Base-by-base conservation (phyloP, 2,888 invertebrate genomes). In the Hirtodrosophila trivittata region DNA sequence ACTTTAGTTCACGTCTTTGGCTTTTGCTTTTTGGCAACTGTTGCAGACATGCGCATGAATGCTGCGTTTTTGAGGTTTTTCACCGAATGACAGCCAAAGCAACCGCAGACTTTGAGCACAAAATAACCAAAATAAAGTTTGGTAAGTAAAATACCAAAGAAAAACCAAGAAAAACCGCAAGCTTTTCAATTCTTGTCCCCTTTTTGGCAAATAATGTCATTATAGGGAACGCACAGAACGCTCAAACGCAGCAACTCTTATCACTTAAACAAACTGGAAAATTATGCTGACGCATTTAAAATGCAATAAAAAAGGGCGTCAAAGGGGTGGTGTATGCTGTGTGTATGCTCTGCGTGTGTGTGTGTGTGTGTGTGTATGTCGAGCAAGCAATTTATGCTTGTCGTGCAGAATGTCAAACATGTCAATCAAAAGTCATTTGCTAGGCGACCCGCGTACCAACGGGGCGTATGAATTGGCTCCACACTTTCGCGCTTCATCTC, bases 391-490 rank as follows among this genome's bases (percentile, higher is more conserved):
- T 83, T 80, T 86, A 70, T 80, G 81, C 77, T 70, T 76, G 76
- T 83, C 83, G 80, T 67, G 77, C 84, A 70, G 71, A 77, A 82
- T 83, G 86, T 83, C 86, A 83, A 86, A 86, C 82, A 84, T 73
- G 82, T 83, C 82, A 83, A 86, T 83, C 82, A 83, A 83, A 86
- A 75, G 82, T 81, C 75, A 86, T 83, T 82, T 83, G 77, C 65
- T 52, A 65, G 51, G 46, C 62, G 50, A 50, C 26, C 41, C 54
- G 68, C 70, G 73, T 72, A 50, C 60, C 50, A 21, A 72, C 35
- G 10, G 60, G 72, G 72, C 65, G 72, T 46, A 73, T 73, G 68
- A 73, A 58, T 71, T 69, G 66, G 66, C 59, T 47, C 9, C 35
- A 37, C 65, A 39, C 26, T 32, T 30, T 45, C 37, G 33, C 49